These are phyloP conservation scores for Sebastes matsubarae DNA, from an alignment of 2,797 vertebrate genomes.

Conservation along the genomic window DNA sequence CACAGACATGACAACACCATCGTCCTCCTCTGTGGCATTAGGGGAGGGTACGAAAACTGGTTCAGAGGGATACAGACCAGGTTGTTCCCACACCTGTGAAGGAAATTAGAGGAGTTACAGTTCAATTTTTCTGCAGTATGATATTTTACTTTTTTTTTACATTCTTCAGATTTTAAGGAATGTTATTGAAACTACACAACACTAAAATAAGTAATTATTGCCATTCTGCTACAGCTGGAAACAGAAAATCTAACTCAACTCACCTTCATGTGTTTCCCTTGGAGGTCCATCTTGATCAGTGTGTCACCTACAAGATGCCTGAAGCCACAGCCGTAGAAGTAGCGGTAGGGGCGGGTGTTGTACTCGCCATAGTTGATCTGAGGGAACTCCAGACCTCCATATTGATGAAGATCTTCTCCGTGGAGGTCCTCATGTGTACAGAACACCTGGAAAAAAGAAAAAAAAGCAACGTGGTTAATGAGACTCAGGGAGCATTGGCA, in stretches of 20 bases:
- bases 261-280: constrained; percentile 87
- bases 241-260: background rate
- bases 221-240: background rate
- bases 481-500: background rate
- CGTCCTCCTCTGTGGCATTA: constrained; percentile 86
- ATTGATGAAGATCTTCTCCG: constrained; percentile 81
- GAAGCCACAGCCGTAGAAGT: constrained; percentile 93
- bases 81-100: constrained; percentile 88
- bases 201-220: background rate
- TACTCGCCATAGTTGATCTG: constrained; percentile 88
- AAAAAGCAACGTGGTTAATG: background rate
- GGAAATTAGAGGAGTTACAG: background rate
- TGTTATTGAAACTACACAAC: background rate
- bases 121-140: background rate
- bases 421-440: constrained; percentile 89
- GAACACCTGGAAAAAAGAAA: constrained; percentile 79
- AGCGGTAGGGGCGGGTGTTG: constrained; percentile 87
- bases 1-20: constrained; percentile 89
- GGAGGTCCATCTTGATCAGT: constrained; percentile 89
- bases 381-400: constrained; percentile 91
- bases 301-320: constrained; percentile 89
- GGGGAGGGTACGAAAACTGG: constrained; percentile 90
- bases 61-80: constrained; percentile 90
- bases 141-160: background rate
- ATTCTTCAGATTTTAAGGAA: background rate